Conservation (phyloP, 2,113 vertebrate species). For the Notechis scutatus region DNA sequence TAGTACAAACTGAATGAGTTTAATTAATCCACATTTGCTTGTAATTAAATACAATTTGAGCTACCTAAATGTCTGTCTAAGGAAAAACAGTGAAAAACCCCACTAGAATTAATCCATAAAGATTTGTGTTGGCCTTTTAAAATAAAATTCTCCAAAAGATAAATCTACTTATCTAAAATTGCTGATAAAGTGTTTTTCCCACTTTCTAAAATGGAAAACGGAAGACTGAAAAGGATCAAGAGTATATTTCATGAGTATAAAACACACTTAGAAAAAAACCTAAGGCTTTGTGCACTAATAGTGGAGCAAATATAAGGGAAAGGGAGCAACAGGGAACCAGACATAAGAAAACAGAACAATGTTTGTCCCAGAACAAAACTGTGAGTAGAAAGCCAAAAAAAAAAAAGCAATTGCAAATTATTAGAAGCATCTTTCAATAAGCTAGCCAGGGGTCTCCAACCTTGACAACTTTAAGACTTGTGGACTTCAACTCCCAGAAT, state of each 20-base stretch:
- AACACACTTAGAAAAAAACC: neutral
- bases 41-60: neutral
- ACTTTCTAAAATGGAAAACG: neutral
- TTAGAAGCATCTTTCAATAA: no score
- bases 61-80: neutral
- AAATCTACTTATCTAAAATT: neutral
- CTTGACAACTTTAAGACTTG: no score
- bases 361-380: neutral
- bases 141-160: neutral
- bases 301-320: neutral
- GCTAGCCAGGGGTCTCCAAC: no score
- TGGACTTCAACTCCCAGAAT: no score
- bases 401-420: no score
- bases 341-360: neutral
- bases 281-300: neutral
- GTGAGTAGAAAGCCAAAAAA: no score
- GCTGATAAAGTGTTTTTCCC: neutral
- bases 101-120: neutral
- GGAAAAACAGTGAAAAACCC: neutral
- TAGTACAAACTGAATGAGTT: neutral
- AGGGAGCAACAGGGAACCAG: neutral
- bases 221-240: neutral
- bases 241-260: neutral
- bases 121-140: neutral
- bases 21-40: neutral